Percentiles rank a stretch among this genome's conserved stretches.
These are phyloP conservation scores for Noturus placidus DNA, from an alignment of 2,113 vertebrate genomes.

Conservation along the genomic window DNA sequence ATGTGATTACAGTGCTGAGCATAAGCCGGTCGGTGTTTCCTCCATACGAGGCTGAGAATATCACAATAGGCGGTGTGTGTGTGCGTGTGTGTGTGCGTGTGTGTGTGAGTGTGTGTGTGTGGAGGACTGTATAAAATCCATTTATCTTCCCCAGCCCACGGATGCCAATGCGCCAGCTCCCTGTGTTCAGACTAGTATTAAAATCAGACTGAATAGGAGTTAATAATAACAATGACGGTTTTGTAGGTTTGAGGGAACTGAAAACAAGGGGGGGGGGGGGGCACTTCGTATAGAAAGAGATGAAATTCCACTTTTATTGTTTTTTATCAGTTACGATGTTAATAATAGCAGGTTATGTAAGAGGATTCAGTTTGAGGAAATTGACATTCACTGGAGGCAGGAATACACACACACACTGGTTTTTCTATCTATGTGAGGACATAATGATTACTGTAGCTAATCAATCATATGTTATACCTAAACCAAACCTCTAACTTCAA, in stretches of 20 bases:
- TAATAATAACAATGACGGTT: not conserved
- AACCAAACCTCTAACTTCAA: not conserved
- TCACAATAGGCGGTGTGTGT: constrained; percentile 35
- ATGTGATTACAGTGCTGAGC: constrained; percentile 22
- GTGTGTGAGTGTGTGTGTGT: constrained; percentile 26
- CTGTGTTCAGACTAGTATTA: constrained; percentile 8
- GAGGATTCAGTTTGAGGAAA: not conserved
- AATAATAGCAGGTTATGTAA: not conserved
- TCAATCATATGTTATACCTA: not conserved
- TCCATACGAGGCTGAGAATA: constrained; percentile 9
- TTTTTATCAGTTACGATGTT: not conserved
- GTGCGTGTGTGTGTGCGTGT: constrained; percentile 39
- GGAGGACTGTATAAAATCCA: constrained; percentile 35
- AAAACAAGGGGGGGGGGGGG: too few relatives aligned
- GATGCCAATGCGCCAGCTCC: not conserved
- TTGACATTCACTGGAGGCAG: not conserved
- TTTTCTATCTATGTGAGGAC: not conserved
- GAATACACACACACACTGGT: not conserved
- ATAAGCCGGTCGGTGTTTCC: constrained; percentile 29
- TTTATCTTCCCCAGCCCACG: constrained; percentile 39
- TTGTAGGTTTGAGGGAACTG: constrained; percentile 2
- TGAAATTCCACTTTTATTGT: not conserved
- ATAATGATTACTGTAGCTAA: not conserved
- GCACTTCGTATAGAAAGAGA: not conserved
- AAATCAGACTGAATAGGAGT: constrained; percentile 13